Base-by-base conservation (phyloP, 1,140 invertebrate genomes). In the Gonatopus flavifemur region DNA sequence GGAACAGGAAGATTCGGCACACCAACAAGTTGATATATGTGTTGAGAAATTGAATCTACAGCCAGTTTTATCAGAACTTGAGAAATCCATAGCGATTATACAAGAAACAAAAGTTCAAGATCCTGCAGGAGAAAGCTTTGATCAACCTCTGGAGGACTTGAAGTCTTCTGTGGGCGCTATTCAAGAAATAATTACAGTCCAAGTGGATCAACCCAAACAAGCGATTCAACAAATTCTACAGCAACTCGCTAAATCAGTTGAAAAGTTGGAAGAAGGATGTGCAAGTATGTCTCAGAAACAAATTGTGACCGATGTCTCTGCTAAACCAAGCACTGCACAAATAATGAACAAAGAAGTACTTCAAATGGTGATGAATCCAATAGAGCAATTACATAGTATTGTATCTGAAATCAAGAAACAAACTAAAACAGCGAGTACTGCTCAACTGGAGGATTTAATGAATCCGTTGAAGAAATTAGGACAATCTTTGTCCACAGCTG, bases 121-220 rank as follows among this genome's bases (percentile, higher is more conserved):
- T 31, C 0, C 20, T 9, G 3, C 13, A n/a, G 31, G 30, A 3
- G 20, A 15, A 9, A 25, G 28, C 2, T 9, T 60, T 8, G 21
- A 47, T 6, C 9, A 35, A 8, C 52, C 57, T 3, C 21, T 60
- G 8, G 25, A 52, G n/a, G 38, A 49, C 3, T 25, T 61, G 4
- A 60, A 22, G 7, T 13, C n/a, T 5, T 60, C 59, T 0, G 33
- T 52, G 10, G 45, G 32, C 1, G 22, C 44, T 15, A 41, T 55
- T 4, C 42, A 44, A 16, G 25, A 28, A 28, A 6, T 5, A 13
- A 36, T 8, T 8, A 13, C 33, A 19, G 6, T 36, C 8, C 33
- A 36, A 19, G 7, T 36, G n/a, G 8, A 19, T 36, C 13, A 36
- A 36, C 13, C n/a, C n/a, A n/a, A n/a, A n/a, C n/a, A n/a, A n/a